Conservation (phyloP, 2,797 vertebrate genomes). For the Anguilla marmorata region DNA sequence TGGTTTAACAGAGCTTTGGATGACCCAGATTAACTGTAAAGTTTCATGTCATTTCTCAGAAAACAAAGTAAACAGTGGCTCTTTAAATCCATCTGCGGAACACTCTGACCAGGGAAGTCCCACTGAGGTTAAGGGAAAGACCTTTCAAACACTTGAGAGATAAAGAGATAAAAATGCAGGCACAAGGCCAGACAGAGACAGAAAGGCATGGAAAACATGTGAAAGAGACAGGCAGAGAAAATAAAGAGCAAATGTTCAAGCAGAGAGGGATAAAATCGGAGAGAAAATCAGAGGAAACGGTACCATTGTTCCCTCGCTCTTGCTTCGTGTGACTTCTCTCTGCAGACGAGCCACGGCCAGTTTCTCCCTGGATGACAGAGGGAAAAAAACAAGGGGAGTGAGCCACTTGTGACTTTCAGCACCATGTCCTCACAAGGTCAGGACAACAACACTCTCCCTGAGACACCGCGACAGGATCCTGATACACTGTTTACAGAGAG, state of each 20-base stretch:
- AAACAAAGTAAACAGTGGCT: background rate
- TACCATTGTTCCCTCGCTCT: constrained; percentile 88
- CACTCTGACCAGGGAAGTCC: background rate
- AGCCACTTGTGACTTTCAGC: background rate
- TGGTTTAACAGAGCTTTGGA: background rate
- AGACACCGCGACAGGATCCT: constrained; percentile 36
- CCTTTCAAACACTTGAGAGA: background rate
- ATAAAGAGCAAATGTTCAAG: background rate
- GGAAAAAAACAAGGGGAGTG: background rate
- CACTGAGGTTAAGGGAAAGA: background rate
- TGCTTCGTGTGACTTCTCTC: constrained; percentile 81
- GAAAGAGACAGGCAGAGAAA: background rate
- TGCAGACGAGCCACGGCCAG: constrained; percentile 87
- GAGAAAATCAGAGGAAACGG: constrained; percentile 33
- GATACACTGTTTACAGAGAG: background rate
- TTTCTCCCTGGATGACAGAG: constrained; percentile 76
- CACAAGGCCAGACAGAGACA: constrained; percentile 41
- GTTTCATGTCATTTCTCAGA: background rate
- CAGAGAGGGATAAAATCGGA: background rate
- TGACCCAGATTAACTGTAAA: background rate
- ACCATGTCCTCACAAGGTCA: background rate
- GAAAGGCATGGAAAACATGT: constrained; percentile 21
- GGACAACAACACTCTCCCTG: constrained; percentile 59
- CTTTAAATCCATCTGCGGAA: background rate
- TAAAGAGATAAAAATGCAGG: background rate